Conservation (phyloP, 2,113 vertebrate genomes). For the Campylomormyrus numenius region DNA sequence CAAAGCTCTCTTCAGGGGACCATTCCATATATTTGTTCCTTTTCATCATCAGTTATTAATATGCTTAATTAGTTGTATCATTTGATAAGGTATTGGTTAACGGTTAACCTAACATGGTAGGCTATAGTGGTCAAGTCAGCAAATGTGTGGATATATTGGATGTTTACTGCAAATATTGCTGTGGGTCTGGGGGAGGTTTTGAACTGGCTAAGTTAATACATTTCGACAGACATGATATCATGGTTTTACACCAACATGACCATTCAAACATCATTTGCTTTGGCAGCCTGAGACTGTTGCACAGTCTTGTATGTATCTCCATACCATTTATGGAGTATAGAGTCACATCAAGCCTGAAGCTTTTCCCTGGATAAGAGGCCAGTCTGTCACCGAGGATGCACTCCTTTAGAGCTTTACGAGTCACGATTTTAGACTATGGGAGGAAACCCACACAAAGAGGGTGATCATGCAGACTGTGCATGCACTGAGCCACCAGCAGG, state of each 20-base stretch:
- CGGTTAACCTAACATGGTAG: neutral
- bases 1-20: too few relatives aligned
- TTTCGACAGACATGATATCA: neutral
- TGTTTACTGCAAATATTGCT: neutral
- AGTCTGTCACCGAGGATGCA: neutral
- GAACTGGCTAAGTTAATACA: neutral
- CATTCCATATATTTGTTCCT: neutral
- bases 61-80: neutral
- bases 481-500: neutral
- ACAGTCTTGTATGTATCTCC: neutral
- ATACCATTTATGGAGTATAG: neutral
- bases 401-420: neutral
- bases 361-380: neutral
- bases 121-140: neutral
- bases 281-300: neutral
- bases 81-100: neutral
- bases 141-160: neutral
- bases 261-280: neutral
- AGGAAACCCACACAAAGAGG: neutral
- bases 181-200: neutral
- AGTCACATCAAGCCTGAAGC: neutral
- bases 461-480: neutral
- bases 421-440: neutral
- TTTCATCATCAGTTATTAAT: neutral
- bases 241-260: neutral